phyloP scores from a whole-genome alignment of 2,797 vertebrate genomes.

The Brachyalestes nurse region DNA sequence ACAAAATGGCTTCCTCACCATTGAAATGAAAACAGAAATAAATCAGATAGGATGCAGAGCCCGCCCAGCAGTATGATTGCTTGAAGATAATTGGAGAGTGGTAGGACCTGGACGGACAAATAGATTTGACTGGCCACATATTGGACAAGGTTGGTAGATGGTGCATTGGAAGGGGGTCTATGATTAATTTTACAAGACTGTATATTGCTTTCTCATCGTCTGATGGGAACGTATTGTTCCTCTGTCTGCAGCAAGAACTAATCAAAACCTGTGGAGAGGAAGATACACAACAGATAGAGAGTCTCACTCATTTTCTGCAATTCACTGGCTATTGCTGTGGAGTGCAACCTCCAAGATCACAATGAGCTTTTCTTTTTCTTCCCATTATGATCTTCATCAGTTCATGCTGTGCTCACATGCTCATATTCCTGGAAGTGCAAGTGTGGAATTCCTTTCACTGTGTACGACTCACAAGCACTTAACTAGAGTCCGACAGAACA shows the following conservation, averaged over 20 bases:
- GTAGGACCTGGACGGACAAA: constrained; percentile 35
- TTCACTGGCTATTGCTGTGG: not conserved
- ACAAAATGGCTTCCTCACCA: constrained; percentile 64
- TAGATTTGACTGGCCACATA: constrained; percentile 49
- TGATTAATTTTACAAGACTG: constrained; percentile 20
- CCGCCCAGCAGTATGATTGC: constrained; percentile 24
- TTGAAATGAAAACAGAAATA: constrained; percentile 53
- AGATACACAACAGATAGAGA: not conserved
- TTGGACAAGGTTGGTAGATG: constrained; percentile 27
- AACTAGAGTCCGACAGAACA: not conserved
- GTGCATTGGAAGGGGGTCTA: not conserved
- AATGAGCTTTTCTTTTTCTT: not conserved
- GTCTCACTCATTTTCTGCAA: not conserved
- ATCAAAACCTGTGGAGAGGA: constrained; percentile 28
- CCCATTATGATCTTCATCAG: not conserved
- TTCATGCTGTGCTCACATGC: not conserved
- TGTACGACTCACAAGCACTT: not conserved
- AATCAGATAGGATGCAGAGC: constrained; percentile 54
- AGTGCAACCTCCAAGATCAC: not conserved
- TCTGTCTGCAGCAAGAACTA: constrained; percentile 22
- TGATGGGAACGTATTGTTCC: constrained; percentile 22
- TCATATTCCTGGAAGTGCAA: not conserved
- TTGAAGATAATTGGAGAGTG: constrained; percentile 37
- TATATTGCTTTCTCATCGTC: constrained; percentile 40
- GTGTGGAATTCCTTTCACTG: not conserved